Evolutionary conservation across 2,888 invertebrate species (phyloP), one percentile per base, ranked within the genome.

Genomic region (Agriotes lineatus): DNA sequence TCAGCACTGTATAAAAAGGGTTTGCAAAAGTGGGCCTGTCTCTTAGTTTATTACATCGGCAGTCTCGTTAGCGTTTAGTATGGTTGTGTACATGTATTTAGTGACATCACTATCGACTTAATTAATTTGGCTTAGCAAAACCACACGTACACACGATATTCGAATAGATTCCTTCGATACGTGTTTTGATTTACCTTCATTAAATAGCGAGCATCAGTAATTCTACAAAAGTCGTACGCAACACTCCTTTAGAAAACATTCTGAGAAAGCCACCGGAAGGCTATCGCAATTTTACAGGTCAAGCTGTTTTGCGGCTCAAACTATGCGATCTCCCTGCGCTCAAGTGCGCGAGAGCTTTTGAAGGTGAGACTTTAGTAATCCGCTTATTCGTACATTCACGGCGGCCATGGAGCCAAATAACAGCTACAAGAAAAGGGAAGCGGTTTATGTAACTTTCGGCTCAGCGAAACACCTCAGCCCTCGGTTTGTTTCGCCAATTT

Each of bases 261-360:
- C 18, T 14, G 20, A 20, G 37, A 7, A 39, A 16, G 45, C 19
- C 39, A 19, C 19, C 44, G 54, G 35, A 35, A 44, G 57, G 45
- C 35, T 56, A 64, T 64, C 64, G 45, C 48, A 57, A 56, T 57
- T 64, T 64, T 57, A 48, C 58, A 60, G 66, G 66, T 66, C 66
- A 60, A 60, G 58, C 39, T 59, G 59, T 66, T 66, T 58, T 56
- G 25, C 52, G 50, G 42, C 58, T 65, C 42, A 25, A 39, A 44
- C 33, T 56, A 33, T 39, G 42, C 19, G 64, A 64, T 64, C 45
- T 45, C 14, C 20, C 16, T 44, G 54, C 54, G 45, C 48, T 57
- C 45, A 57, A 57, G 64, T 56, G 44, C 37, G 37, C 25, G 30
- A 18, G 48, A 37, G 35, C 58, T 60, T 66, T 58, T 60, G 37